Percentiles rank a stretch among this genome's conserved stretches.
Conservation (phyloP, 2,888 invertebrate species). For the Drosophila subsilvestris region DNA sequence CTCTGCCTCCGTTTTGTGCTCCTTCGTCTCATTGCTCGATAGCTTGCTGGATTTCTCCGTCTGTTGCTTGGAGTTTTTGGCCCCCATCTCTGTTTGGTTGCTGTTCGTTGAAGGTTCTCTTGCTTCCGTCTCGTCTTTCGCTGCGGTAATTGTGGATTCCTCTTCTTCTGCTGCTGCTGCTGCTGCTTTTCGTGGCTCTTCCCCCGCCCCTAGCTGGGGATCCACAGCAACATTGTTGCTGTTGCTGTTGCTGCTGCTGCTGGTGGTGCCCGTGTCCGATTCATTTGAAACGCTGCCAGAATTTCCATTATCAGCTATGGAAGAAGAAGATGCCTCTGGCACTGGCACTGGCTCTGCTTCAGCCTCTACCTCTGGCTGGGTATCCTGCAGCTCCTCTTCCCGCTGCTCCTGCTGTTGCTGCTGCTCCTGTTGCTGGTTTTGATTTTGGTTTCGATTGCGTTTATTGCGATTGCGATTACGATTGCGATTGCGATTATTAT, state of each 20-base stretch:
- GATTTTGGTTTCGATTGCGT: conserved; percentile 76
- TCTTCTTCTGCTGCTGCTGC: conserved; percentile 17
- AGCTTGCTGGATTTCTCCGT: conserved; percentile 37
- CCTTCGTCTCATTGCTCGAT: conserved; percentile 23
- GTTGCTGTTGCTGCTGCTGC: conserved; percentile 20
- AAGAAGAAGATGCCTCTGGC: conserved; percentile 28
- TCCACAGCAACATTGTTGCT: conserved; percentile 41
- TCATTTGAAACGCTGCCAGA: conserved; percentile 77
- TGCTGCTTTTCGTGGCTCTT: conserved; percentile 15
- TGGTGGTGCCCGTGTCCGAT: conserved; percentile 48
- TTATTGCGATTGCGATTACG: conserved; percentile 78
- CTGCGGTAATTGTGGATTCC: neutral
- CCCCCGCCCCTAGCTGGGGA: conserved; percentile 37
- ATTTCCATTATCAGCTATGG: conserved; percentile 64
- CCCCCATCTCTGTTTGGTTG: conserved; percentile 55
- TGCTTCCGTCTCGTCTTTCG: neutral
- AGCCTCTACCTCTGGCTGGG: conserved; percentile 13
- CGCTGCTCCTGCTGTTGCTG: conserved; percentile 19
- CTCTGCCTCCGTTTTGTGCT: conserved; percentile 12
- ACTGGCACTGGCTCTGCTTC: too few species aligned
- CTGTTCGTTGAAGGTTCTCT: neutral
- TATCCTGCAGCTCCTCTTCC: conserved; percentile 13
- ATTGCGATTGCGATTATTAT: conserved; percentile 79
- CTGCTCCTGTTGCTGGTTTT: conserved; percentile 55
- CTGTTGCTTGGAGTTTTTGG: conserved; percentile 64